Evolutionary conservation across 2,888 invertebrate species (phyloP), one percentile per base, ranked within the genome.

Genomic region (Lapara coniferarum): DNA sequence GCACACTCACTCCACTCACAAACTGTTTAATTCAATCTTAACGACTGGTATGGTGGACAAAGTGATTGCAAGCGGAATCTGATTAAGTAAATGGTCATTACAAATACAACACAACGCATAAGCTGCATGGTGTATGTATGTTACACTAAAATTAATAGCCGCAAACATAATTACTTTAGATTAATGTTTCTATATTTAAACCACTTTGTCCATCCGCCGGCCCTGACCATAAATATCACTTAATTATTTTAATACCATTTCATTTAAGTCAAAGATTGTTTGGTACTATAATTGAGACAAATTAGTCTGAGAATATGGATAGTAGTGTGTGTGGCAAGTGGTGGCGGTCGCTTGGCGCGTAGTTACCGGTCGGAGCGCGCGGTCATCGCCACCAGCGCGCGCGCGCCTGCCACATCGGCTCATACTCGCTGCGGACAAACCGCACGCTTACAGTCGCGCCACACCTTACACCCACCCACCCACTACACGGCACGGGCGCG

Each of bases 391-490:
- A 85, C 82, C 87, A 82, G 76, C 88, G 88, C 73, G 81, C 55
- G 55, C 66, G 68, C 75, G 82, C 55, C 37, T 46, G 67, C 70
- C 69, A 73, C 88, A 89, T 86, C 87, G 89, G 89, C 89, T 84
- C 90, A 86, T 89, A 88, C 86, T 86, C 88, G 85, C 92, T 92
- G 91, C 85, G 84, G 78, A 89, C 84, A 89, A 82, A 85, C 82
- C 71, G 77, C 75, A 79, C 77, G 56, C 58, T 44, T 69, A 70
- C 66, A 71, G 13, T 53, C 6, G 46, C 16, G 16, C n/a, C 44
- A 63, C 7, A n/a, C 3, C 44, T 66, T 55, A 58, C 68, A 49
- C 52, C 4, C 25, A n/a, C n/a, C n/a, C n/a, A n/a, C n/a, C n/a
- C n/a, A 52, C 52, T 30, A 66, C 57, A 30, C 67, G 19, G 37